Base-by-base conservation (phyloP, 1,140 invertebrate genomes). In the Drusus annulatus region DNA sequence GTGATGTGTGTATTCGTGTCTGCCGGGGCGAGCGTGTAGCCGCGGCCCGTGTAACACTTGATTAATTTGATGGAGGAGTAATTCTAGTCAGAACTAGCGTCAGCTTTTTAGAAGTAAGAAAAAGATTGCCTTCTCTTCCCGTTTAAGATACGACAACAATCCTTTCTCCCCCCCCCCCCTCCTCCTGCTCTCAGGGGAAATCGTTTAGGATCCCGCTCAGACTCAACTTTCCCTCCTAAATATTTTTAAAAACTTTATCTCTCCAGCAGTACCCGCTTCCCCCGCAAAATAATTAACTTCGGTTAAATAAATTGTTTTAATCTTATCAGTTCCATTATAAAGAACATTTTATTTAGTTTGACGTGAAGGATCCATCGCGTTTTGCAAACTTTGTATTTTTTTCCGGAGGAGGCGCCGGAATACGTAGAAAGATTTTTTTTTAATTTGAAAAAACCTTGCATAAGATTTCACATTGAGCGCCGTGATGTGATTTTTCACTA, bases 211-310 rank as follows among this genome's bases (percentile, higher is more conserved):
- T 69, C 75, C 60, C 19, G 56, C 65, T 78, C 65, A 62, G 65
- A 58, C 76, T 69, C 76, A 83, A 83, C 78, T 83, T 83, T 78
- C 62, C 69, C 78, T 75, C 56, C 71, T 50, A 82, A 80, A 80
- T 50, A 77, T 80, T 78, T 80, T 78, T 75, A 45, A 74, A 83
- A 80, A 79, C 65, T 79, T 68, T 56, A 78, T 58, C 79, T 80
- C 81, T 79, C 54, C 78, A 4, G 13, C 16, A 10, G 25, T 36
- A n/a, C 17, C 56, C 78, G 36, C 36, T 45, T 62, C 80, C 77
- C 79, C 73, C 62, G 78, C 76, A 63, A 83, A 83, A 83, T 83
- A 83, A 83, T 83, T 83, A 83, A 80, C 81, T 83, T 80, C 76
- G 50, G 71, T 77, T 77, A 68, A 77, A 79, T 79, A 80, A 83